Conservation (phyloP, 2,888 invertebrate species). For the Asteroscopus sphinx region DNA sequence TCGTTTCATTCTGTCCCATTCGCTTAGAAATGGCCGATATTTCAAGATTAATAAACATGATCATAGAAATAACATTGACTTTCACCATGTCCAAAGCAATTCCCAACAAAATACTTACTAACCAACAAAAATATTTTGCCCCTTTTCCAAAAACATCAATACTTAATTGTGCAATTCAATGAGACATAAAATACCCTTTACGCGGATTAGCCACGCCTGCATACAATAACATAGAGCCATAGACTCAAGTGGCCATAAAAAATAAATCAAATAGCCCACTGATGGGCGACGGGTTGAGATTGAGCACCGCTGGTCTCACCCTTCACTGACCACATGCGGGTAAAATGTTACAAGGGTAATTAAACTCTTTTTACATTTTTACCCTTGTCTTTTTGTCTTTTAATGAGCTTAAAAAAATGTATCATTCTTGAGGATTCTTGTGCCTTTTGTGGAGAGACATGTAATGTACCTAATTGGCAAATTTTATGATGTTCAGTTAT, state of each 20-base stretch:
- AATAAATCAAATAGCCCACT: conserved; percentile 77
- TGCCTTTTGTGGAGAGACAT: no score
- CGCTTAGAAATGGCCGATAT: no score
- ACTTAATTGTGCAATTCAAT: conserved; percentile 42
- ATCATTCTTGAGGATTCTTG: no score
- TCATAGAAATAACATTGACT: no score
- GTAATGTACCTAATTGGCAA: no score
- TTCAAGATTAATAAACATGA: no score
- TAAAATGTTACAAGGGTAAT: conserved; percentile 63
- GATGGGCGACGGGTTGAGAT: conserved; percentile 69
- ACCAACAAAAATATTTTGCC: not conserved
- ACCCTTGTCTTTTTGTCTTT: no score
- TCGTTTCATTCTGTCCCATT: no score
- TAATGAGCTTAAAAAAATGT: no score
- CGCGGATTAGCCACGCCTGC: conserved; percentile 82
- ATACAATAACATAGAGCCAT: conserved; percentile 66
- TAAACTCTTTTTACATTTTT: conserved; percentile 44
- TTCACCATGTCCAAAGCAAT: no score
- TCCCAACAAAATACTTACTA: no score
- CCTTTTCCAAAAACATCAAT: conserved; percentile 10
- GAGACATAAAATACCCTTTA: conserved; percentile 48
- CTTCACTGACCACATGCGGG: conserved; percentile 74
- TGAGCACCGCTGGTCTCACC: conserved; percentile 66
- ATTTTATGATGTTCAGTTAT: no score
- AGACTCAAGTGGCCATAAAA: conserved; percentile 75